Evolutionary conservation across 2,888 invertebrate species (phyloP), one percentile per base, ranked within the genome.

Genomic region (Geotrupes spiniger): DNA sequence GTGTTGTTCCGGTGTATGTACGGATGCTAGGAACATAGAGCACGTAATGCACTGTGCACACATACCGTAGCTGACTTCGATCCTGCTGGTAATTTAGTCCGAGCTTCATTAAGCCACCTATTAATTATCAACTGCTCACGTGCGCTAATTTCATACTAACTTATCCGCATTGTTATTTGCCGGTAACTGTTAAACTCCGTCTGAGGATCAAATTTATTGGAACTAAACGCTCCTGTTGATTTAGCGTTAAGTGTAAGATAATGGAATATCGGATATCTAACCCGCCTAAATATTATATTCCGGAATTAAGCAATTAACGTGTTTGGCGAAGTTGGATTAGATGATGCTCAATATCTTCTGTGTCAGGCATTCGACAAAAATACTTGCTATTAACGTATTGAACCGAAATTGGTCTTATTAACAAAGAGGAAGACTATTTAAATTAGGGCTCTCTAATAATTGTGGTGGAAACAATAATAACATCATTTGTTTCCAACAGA

Each of bases 21-120:
- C 29, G 42, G 37, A 37, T 45, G 48, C 54, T 52, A 56, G 56
- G 58, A 54, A 54, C 43, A 51, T 44, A 44, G 49, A 48, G 46
- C 51, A 54, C 50, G 55, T 57, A 60, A 52, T 55, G 52, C 46
- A 47, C 50, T 50, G 49, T 52, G 54, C 54, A 58, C 56, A 58
- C 52, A 56, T 47, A 51, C 43, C 53, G 14, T 33, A 51, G 48
- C 45, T 46, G 52, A 58, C 52, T 57, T 53, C 55, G 51, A 59
- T 59, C 53, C 60, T 41, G 33, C 49, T 53, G 54, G 58, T 60
- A 59, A 60, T 60, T 58, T 53, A 56, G 53, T 49, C 45, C 47
- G 49, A 54, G 54, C 58, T 60, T 58, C 60, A 58, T 60, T 59
- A 60, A 51, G 51, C 52, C 54, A 53, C 50, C 59, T 53, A 61